Conservation (phyloP, 2,797 vertebrate genomes). For the Huso huso region DNA sequence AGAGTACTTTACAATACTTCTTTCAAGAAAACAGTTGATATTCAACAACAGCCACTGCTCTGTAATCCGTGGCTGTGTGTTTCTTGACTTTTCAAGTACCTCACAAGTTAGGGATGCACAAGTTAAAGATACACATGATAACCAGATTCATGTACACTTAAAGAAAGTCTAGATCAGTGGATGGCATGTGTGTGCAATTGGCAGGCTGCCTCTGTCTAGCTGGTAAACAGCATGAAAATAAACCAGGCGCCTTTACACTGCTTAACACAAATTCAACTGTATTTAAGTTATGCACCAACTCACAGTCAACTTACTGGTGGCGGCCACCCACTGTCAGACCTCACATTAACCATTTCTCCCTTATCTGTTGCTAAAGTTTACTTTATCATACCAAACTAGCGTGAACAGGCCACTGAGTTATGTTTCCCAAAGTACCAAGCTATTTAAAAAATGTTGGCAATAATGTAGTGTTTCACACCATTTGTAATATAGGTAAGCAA, state of each 20-base stretch:
- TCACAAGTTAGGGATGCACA: neutral
- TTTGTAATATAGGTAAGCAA: too few relatives aligned
- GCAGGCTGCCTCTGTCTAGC: neutral
- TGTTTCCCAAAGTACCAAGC: too few relatives aligned
- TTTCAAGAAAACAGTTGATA: neutral
- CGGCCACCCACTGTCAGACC: conserved; percentile 28
- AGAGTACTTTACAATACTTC: neutral
- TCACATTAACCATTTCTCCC: conserved; percentile 19
- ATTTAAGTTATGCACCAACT: conserved; percentile 24
- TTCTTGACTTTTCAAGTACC: neutral
- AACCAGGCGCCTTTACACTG: neutral
- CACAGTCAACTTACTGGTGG: neutral
- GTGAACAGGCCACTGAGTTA: too few relatives aligned
- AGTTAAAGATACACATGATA: neutral
- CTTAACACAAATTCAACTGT: conserved; percentile 22
- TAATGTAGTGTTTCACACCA: too few relatives aligned
- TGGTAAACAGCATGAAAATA: neutral
- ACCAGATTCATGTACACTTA: neutral
- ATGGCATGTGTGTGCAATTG: neutral
- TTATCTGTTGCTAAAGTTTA: neutral
- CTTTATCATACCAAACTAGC: too few relatives aligned
- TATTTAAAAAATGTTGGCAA: too few relatives aligned
- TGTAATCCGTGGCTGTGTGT: neutral
- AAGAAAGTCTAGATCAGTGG: neutral
- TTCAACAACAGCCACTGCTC: neutral